Base-by-base conservation (phyloP, 2,113 vertebrate genomes). In the Vidua chalybeata region DNA sequence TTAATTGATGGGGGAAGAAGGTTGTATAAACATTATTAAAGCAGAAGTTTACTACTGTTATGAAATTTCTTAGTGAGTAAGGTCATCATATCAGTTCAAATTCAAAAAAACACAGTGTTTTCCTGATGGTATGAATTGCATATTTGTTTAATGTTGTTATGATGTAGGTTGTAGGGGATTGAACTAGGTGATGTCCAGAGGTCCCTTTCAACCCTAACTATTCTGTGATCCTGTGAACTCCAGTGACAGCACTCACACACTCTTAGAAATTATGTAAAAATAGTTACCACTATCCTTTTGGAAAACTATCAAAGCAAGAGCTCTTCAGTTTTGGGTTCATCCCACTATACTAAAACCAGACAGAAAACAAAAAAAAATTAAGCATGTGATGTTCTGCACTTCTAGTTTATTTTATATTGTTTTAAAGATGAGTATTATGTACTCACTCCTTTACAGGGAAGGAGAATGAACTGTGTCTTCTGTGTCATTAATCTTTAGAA, bases 101-200 rank as follows among this genome's bases (percentile, higher is more conserved):
- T 94, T 91, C 35, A 7, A 76, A 63, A 90, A 66, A 66, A 5
- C 2, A 45, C 69, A 59, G 10, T 41, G 18, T 68, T 63, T 72
- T 93, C 30, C 43, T 90, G 13, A 46, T 43, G 11, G 15, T 48
- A 64, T 23, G 74, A 76, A 83, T 82, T 91, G 66, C 22, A 31
- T 92, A 84, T 82, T 91, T 89, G 45, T 84, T 95, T 91, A 90
- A 59, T 45, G 63, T 61, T 62, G 46, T 86, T 80, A 71, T 82
- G 76, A 92, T 73, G 63, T 51, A 93, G 39, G 23, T 51, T 51
- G 27, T 28, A 77, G 19, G 15, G 10, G 18, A 31, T 20, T 63
- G 27, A 26, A 24, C 18, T 24, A 19, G 21, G 13, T 63, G 26
- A 33, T 24, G 31, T 49, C 18, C 26, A 43, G 49, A 56, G 18